Percentiles rank a stretch among this genome's conserved stretches.
These are phyloP conservation scores for Junonia oenone DNA, from an alignment of 2,888 invertebrate species.

Conservation along the genomic window DNA sequence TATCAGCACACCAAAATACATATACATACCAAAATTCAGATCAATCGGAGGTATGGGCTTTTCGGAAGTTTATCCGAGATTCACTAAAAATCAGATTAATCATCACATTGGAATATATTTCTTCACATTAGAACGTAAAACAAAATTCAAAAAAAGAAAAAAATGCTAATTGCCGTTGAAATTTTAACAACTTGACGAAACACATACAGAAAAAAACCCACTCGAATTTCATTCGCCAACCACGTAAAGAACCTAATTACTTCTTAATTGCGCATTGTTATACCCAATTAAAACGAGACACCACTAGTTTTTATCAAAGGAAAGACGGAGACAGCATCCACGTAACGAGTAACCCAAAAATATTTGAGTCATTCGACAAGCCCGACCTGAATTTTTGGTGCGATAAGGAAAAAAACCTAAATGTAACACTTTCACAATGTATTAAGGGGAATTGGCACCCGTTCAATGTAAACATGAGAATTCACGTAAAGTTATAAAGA, in stretches of 20 bases:
- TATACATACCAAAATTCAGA: no score
- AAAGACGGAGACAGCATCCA: slow-evolving; percentile 1
- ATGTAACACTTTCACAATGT: slow-evolving; percentile 31
- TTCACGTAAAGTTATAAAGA: slow-evolving; percentile 19
- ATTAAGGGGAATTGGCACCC: slow-evolving; percentile 41
- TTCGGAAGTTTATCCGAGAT: no score
- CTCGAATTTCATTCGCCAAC: neutral
- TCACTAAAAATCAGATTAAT: no score
- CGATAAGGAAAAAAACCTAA: slow-evolving; percentile 34
- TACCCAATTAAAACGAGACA: neutral
- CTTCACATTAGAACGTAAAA: no score
- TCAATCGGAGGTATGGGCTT: no score
- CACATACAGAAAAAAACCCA: neutral
- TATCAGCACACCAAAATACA: slow-evolving; percentile 91
- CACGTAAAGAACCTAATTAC: neutral
- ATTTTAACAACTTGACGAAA: neutral
- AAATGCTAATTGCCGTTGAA: neutral
- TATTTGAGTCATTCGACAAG: slow-evolving; percentile 23
- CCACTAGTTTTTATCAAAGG: neutral
- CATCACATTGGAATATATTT: no score
- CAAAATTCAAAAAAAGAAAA: neutral
- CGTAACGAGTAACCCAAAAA: slow-evolving; percentile 15
- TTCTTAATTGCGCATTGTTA: neutral
- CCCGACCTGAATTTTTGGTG: slow-evolving; percentile 31
- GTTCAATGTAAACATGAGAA: slow-evolving; percentile 43